Conservation (phyloP, 1,140 invertebrate species). For the Platorchestia sp. region DNA sequence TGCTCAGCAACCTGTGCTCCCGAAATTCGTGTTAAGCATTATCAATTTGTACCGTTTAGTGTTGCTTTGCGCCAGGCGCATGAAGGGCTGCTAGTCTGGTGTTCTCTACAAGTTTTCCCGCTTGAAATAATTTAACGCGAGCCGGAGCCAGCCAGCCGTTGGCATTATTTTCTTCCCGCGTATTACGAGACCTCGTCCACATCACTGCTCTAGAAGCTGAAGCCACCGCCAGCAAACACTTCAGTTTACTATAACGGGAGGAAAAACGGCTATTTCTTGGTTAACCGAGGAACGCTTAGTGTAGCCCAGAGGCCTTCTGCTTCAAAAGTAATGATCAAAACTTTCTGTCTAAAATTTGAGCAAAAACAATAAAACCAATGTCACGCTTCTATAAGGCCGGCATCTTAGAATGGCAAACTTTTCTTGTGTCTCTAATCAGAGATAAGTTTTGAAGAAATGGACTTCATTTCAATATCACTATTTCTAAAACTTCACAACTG, state of each 20-base stretch:
- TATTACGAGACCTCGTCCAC: not conserved
- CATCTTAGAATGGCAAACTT: not conserved
- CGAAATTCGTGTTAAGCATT: not conserved
- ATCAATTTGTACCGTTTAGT: not conserved
- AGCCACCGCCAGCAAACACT: not conserved
- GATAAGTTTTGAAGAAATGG: not conserved
- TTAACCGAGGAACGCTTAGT: not conserved
- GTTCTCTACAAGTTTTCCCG: not conserved
- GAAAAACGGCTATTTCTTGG: not conserved
- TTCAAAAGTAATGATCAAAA: not conserved
- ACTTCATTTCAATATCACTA: not conserved
- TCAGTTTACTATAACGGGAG: not conserved
- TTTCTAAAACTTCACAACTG: not conserved
- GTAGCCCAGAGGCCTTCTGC: not conserved
- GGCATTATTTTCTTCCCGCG: not conserved
- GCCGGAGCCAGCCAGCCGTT: not conserved
- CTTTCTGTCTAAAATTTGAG: not conserved
- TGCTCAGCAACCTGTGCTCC: not conserved
- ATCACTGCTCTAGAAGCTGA: not conserved
- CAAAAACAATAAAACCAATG: not conserved
- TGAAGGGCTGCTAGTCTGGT: not conserved
- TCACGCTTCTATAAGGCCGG: not conserved
- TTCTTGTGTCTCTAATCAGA: not conserved
- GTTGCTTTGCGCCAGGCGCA: not conserved
- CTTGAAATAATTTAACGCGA: not conserved